Conservation (phyloP, 2,113 vertebrate genomes). For the Xenopus laevis region DNA sequence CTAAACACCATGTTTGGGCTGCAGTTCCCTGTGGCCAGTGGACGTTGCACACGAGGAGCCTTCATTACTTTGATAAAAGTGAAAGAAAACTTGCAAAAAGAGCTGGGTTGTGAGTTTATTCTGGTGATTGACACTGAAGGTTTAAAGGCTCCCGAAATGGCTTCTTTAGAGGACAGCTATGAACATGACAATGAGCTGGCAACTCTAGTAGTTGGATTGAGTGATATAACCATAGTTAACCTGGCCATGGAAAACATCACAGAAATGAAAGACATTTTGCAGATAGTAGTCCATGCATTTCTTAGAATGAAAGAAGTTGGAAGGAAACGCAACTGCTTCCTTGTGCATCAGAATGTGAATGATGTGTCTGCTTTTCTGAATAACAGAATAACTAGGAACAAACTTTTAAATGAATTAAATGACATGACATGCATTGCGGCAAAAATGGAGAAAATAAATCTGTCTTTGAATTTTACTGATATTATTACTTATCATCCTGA, state of each 20-base stretch:
- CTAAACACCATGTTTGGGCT: slow-evolving; percentile 70
- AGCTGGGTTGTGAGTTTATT: slow-evolving; percentile 70
- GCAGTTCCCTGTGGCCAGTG: slow-evolving; percentile 61
- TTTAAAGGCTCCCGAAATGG: slow-evolving; percentile 33
- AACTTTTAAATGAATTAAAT: slow-evolving; percentile 57
- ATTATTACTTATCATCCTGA: slow-evolving; percentile 45
- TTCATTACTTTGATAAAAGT: slow-evolving; percentile 59
- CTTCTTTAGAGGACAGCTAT: slow-evolving; percentile 54
- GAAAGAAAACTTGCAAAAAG: slow-evolving; percentile 57
- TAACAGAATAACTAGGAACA: slow-evolving; percentile 59
- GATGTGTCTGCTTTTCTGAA: slow-evolving; percentile 61
- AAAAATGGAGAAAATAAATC: slow-evolving; percentile 61
- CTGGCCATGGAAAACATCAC: slow-evolving; percentile 50
- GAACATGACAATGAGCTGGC: slow-evolving; percentile 66
- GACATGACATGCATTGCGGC: slow-evolving; percentile 61
- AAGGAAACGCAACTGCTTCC: slow-evolving; percentile 52
- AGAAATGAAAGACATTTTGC: slow-evolving; percentile 61
- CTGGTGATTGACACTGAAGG: slow-evolving; percentile 69
- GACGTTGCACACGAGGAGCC: slow-evolving; percentile 60
- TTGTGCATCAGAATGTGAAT: slow-evolving; percentile 71
- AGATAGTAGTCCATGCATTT: slow-evolving; percentile 66
- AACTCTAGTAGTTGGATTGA: slow-evolving; percentile 68
- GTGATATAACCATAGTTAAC: slow-evolving; percentile 67
- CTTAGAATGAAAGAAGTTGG: slow-evolving; percentile 58
- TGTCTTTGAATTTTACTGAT: slow-evolving; percentile 47